Conservation (phyloP, 2,113 vertebrate genomes). For the Percina caprodes region DNA sequence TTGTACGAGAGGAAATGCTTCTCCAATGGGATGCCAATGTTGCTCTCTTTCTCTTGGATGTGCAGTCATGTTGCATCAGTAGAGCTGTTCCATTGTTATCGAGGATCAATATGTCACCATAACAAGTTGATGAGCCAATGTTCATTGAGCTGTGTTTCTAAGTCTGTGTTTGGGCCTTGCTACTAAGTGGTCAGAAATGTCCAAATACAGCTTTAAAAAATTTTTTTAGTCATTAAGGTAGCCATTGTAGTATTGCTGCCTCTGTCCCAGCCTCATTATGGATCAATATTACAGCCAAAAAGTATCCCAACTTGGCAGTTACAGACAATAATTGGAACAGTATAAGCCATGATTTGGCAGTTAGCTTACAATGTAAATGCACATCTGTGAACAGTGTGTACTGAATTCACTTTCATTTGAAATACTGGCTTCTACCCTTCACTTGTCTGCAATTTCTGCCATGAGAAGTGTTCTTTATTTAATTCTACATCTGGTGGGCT, state of each 20-base stretch:
- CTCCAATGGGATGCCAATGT: not conserved
- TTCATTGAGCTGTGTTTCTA: not conserved
- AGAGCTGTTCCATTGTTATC: not conserved
- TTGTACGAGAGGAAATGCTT: not conserved
- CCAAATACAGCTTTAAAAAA: constrained; percentile 15
- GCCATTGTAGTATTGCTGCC: constrained; percentile 14
- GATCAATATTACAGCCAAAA: constrained; percentile 45
- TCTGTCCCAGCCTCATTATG: constrained; percentile 19
- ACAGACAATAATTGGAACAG: constrained; percentile 65
- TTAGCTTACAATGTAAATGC: constrained; percentile 64
- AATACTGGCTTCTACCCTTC: constrained; percentile 61
- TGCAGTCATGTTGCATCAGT: not conserved
- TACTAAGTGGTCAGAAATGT: not conserved
- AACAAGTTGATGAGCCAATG: not conserved
- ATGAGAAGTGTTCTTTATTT: constrained; percentile 60
- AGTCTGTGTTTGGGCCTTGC: not conserved
- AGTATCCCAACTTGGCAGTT: constrained; percentile 50
- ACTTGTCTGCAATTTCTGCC: constrained; percentile 46
- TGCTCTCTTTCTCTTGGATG: not conserved
- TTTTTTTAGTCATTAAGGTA: constrained; percentile 6
- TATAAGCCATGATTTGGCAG: constrained; percentile 69
- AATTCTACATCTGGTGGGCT: constrained; percentile 78
- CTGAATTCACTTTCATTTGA: constrained; percentile 67
- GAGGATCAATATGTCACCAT: not conserved
- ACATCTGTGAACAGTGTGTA: constrained; percentile 71